Conservation (phyloP, 2,113 vertebrate species). For the Colinus virginianus region DNA sequence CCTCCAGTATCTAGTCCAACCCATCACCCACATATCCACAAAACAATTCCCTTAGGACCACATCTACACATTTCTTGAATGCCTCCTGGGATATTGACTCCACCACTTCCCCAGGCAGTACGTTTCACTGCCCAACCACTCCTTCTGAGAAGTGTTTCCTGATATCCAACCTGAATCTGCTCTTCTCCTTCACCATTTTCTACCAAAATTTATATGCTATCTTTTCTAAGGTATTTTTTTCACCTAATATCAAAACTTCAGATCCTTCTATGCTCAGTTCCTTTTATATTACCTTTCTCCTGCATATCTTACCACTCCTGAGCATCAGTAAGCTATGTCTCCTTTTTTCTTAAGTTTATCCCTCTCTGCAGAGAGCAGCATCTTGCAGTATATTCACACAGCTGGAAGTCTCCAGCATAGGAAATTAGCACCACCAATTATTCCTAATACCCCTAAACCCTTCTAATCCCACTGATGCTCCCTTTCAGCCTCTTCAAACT, state of each 20-base stretch:
- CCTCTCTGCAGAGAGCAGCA: neutral
- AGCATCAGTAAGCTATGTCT: neutral
- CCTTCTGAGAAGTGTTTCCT: too few relatives aligned
- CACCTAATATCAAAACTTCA: neutral
- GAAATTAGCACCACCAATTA: constrained; percentile 46
- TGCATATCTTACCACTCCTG: neutral
- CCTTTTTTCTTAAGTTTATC: neutral
- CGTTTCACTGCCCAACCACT: neutral
- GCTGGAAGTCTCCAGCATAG: constrained; percentile 2
- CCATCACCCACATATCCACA: too few relatives aligned
- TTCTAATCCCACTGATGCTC: constrained; percentile 22
- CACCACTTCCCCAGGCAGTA: neutral
- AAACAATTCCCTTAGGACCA: too few relatives aligned
- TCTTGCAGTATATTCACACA: neutral
- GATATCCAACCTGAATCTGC: neutral
- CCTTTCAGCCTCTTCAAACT: neutral
- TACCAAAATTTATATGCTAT: neutral
- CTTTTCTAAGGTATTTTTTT: neutral
- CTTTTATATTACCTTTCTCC: neutral
- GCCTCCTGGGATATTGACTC: neutral
- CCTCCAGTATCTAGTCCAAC: neutral
- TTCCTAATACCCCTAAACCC: neutral
- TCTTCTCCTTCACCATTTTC: neutral
- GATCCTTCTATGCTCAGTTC: neutral
- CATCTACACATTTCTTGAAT: neutral